phyloP scores from a whole-genome alignment of 2,888 invertebrate species.

The Iphiclides podalirius region DNA sequence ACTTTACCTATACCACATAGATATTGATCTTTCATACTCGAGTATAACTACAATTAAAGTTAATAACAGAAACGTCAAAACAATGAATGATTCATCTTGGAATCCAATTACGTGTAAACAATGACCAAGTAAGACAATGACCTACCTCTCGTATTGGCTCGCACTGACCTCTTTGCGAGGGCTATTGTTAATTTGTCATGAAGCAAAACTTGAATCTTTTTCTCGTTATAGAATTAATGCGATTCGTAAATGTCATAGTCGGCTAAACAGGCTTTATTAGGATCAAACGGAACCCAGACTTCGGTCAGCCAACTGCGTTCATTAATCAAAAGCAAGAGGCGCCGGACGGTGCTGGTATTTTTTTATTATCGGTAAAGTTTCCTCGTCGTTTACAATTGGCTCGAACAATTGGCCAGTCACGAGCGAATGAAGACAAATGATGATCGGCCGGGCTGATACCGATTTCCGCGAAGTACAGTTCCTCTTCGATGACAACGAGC shows the following conservation, averaged over 20 bases:
- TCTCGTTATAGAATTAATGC: too few relatives aligned
- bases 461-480: slow-evolving; percentile 32
- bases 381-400: slow-evolving; percentile 24
- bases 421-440: slow-evolving; percentile 37
- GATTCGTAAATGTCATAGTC: not conserved
- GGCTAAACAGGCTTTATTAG: not conserved
- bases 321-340: slow-evolving; percentile 2
- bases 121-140: not conserved
- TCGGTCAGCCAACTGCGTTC: not conserved
- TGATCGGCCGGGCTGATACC: slow-evolving; percentile 31
- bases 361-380: slow-evolving; percentile 29
- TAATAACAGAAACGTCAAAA: not conserved
- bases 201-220: not conserved
- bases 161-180: not conserved
- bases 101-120: not conserved
- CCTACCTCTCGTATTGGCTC: not conserved
- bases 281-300: not conserved
- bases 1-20: too few relatives aligned
- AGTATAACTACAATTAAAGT: too few relatives aligned
- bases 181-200: not conserved
- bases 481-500: slow-evolving; percentile 24
- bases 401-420: slow-evolving; percentile 30
- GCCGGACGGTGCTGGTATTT: not conserved
- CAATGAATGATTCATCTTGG: not conserved
- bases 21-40: too few relatives aligned